Conservation (phyloP, 2,797 vertebrate species). For the Periparus ater region DNA sequence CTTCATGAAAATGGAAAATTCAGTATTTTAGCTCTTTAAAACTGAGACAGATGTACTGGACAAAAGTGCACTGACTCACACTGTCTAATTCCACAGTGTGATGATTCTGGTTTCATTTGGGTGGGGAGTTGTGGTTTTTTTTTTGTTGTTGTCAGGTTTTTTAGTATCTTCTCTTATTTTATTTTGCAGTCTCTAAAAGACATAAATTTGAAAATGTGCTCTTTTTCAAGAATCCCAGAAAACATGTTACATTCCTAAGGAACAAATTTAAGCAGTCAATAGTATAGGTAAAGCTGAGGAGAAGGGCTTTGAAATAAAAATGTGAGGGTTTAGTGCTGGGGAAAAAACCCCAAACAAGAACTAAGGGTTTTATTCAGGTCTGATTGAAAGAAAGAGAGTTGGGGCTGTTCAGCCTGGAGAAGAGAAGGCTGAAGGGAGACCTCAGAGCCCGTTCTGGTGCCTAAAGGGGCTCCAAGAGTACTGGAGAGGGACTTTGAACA, state of each 20-base stretch:
- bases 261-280: background rate
- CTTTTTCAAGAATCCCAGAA: background rate
- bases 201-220: background rate
- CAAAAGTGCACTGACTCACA: background rate
- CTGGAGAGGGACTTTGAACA: background rate
- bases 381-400: background rate
- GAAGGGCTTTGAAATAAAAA: background rate
- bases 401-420: background rate
- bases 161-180: background rate
- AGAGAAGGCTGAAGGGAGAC: background rate
- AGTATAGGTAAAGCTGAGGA: background rate
- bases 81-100: background rate
- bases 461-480: background rate
- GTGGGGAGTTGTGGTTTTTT: too few species aligned
- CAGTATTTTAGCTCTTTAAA: constrained; percentile 7
- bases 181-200: background rate
- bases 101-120: background rate
- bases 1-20: background rate
- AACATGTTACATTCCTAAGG: background rate
- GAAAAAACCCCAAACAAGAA: background rate
- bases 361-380: background rate
- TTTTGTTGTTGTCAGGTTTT: background rate
- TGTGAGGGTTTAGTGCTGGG: background rate
- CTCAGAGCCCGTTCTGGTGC: background rate
- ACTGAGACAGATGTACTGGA: background rate